Base-by-base conservation (phyloP, 2,113 vertebrate genomes). In the Eidolon helvum region DNA sequence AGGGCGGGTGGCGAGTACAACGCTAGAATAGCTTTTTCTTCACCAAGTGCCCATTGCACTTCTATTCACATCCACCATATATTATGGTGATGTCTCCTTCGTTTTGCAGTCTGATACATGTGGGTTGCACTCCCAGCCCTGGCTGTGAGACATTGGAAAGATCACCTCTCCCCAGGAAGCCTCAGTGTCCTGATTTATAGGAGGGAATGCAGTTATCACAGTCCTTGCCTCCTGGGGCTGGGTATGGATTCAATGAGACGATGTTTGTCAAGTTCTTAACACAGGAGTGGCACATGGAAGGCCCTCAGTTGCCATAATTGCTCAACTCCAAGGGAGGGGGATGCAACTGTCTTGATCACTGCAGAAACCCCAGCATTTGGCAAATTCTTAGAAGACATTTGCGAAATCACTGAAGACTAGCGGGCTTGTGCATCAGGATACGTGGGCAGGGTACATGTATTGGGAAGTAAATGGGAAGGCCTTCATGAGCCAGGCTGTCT, bases 361-460 rank as follows among this genome's bases (percentile, higher is more conserved):
- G 38, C 21, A 3, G 16, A n/a, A 26, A 19, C n/a, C 6, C 66
- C 48, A 43, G 28, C 30, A 7, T 26, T 43, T 0, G 2, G 63
- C 71, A 55, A 69, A 68, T 0, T 7, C 66, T 55, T 50, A 16
- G 72, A 48, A 45, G 55, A 28, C 33, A 26, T 43, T 30, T 82
- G 40, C 57, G 59, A 45, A 80, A 75, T 33, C 59, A 89, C 3
- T 43, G 21, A 30, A 33, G 50, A 59, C 75, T 35, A 53, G 57
- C 35, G n/a, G 77, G 82, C 53, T 33, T 43, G 14, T 24, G 15
- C 45, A 19, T 10, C 28, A 14, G n/a, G 40, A 40, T 8, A 9
- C 30, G 26, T 0, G 3, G 26, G 3, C 6, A 16, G 30, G 26
- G n/a, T 21, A n/a, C 53, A 5, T 0, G 10, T 12, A 24, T 28